Evolutionary conservation across 2,888 invertebrate species (phyloP).

Genomic region (Keiferia lycopersicella): DNA sequence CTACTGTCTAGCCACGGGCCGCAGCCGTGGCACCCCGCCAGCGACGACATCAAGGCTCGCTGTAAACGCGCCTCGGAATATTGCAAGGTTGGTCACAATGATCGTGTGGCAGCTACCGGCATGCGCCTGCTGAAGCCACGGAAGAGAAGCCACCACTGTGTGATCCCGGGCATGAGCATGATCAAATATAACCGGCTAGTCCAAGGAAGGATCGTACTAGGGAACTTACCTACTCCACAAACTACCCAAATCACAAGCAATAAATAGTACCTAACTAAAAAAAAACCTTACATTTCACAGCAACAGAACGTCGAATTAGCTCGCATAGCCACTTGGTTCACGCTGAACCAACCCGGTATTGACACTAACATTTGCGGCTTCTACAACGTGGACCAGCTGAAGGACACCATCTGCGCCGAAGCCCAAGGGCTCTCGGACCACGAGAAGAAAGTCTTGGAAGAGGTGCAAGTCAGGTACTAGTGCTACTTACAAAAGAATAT

Average conservation of each 20-base stretch:
- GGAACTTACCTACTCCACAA: too few relatives aligned
- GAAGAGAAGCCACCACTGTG: too few relatives aligned
- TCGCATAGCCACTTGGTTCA: conserved; percentile 86
- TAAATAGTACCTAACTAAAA: neutral
- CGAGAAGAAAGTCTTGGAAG: conserved; percentile 83
- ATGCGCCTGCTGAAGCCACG: too few relatives aligned
- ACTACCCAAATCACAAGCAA: too few relatives aligned
- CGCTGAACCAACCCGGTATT: conserved; percentile 82
- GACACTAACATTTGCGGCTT: conserved; percentile 90
- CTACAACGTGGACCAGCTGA: conserved; percentile 83
- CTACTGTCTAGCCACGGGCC: conserved; percentile 88
- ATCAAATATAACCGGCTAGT: too few relatives aligned
- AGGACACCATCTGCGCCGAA: conserved; percentile 83
- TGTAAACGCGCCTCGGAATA: conserved; percentile 83
- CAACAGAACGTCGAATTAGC: conserved; percentile 83
- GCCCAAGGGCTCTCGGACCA: conserved; percentile 83
- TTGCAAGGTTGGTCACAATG: conserved; percentile 80
- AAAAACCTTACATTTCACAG: neutral
- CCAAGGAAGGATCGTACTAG: too few relatives aligned
- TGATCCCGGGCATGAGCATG: too few relatives aligned
- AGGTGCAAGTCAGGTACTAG: conserved; percentile 85
- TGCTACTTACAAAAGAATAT: too few relatives aligned
- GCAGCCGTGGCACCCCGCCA: conserved; percentile 91
- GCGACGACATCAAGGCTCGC: conserved; percentile 80
- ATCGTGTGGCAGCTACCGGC: neutral